Conservation (phyloP, 1,140 invertebrate species). For the Diachasma alloeum region DNA sequence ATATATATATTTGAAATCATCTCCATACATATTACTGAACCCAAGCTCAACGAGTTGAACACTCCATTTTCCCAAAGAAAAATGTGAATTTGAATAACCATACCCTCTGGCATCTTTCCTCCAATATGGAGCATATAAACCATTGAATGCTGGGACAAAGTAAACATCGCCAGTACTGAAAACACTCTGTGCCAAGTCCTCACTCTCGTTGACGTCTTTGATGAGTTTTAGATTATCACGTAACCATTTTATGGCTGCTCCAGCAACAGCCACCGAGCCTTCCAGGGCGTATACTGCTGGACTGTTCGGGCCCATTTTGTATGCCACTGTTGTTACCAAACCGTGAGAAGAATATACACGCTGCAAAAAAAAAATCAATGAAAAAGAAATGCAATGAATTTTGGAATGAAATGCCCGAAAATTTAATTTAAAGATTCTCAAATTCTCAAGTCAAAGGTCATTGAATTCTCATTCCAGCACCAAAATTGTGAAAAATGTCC, state of each 20-base stretch:
- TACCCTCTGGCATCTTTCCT: conserved; percentile 88
- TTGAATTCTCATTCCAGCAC: too few species aligned
- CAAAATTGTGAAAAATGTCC: too few species aligned
- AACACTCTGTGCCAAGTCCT: conserved; percentile 71
- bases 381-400: too few species aligned
- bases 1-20: too few species aligned
- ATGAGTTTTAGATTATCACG: conserved; percentile 88
- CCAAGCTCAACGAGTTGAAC: too few species aligned
- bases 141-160: conserved; percentile 94
- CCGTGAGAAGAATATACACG: conserved; percentile 86
- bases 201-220: conserved; percentile 73
- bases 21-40: too few species aligned
- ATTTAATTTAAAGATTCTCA: too few species aligned
- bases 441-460: too few species aligned
- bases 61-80: background rate
- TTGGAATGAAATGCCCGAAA: too few species aligned
- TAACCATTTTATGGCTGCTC: conserved; percentile 81
- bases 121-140: conserved; percentile 96
- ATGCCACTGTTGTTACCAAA: conserved; percentile 92
- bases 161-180: conserved; percentile 80
- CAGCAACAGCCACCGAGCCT: conserved; percentile 94
- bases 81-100: background rate
- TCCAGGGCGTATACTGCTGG: conserved; percentile 88
- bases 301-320: conserved; percentile 83
- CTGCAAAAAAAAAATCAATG: conserved; percentile 58